Evolutionary conservation across 2,797 vertebrate species (phyloP), one percentile per base, ranked within the genome.

Genomic region (Phaenicophaeus curvirostris): DNA sequence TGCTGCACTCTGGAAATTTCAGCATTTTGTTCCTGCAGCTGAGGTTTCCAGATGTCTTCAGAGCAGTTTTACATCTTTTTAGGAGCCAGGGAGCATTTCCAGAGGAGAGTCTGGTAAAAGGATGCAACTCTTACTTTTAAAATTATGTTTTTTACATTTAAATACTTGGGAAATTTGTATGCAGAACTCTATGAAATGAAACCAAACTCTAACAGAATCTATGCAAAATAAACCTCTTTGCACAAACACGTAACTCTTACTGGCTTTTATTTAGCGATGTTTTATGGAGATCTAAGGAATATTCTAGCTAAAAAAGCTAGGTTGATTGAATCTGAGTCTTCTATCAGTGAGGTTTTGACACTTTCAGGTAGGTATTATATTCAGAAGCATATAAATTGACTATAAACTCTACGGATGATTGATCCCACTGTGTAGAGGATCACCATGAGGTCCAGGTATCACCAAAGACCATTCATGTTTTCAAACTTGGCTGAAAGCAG

Each of bases 201-300:
- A 61, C 10, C 30, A 30, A 85, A 95, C 76, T 86, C 65, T 88
- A 93, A 79, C 11, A 19, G 41, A 63, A 89, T 44, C 63, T 82
- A 48, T 54, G 39, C 67, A 65, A 67, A 96, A 95, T 91, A 91
- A 87, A 97, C 25, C 25, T 90, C 63, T 71, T 71, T 85, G 19
- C 53, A 85, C 59, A 82, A 90, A 74, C 7, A 2, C 7, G 25
- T 9, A 66, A 46, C 23, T 72, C 6, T 13, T 15, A 17, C 27
- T 67, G 31, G n/a, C 25, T 25, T 28, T 14, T 15, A 39, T 53
- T 62, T 57, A 25, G 13, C 58, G 30, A 13, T 13, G 37, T 3
- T 59, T 74, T 85, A 25, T 4, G 23, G 28, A 37, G 10, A 50
- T 68, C 30, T 30, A 35, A 75, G 31, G 18, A 84, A 54, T 9